Evolutionary conservation across 2,797 vertebrate species (phyloP).

Genomic region (Neopelma chrysocephalum): DNA sequence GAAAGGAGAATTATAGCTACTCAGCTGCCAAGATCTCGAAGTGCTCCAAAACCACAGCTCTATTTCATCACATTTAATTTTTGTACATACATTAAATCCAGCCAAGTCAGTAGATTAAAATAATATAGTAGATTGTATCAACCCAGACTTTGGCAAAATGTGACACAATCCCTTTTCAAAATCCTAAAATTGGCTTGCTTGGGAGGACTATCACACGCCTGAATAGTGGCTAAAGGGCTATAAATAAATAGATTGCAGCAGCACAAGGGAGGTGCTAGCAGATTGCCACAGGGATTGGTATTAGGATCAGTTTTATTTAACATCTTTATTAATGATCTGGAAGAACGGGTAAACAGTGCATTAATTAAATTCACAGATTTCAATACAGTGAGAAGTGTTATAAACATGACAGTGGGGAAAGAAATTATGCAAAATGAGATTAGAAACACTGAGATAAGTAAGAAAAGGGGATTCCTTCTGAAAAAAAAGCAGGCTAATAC

Average conservation of each 20-base stretch:
- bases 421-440: slow-evolving; percentile 33
- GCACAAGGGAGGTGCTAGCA: background rate
- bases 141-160: background rate
- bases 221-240: slow-evolving; percentile 24
- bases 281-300: slow-evolving; percentile 26
- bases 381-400: slow-evolving; percentile 35
- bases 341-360: slow-evolving; percentile 51
- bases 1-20: slow-evolving; percentile 13
- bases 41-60: background rate
- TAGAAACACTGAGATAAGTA: slow-evolving; percentile 1
- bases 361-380: slow-evolving; percentile 64
- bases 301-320: slow-evolving; percentile 63
- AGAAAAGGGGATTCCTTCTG: background rate
- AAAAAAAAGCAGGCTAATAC: background rate
- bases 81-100: slow-evolving; percentile 18
- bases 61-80: background rate
- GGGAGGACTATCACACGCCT: background rate
- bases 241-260: slow-evolving; percentile 25
- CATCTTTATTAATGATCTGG: slow-evolving; percentile 64
- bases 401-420: slow-evolving; percentile 31
- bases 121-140: background rate
- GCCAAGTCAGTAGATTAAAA: slow-evolving; percentile 7
- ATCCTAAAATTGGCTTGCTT: background rate
- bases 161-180: background rate
- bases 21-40: slow-evolving; percentile 3